Percentiles rank a stretch among this genome's conserved stretches.
Conservation (phyloP, 37 sponge, comb jelly and placozoan species). For the Geodia barretti region DNA sequence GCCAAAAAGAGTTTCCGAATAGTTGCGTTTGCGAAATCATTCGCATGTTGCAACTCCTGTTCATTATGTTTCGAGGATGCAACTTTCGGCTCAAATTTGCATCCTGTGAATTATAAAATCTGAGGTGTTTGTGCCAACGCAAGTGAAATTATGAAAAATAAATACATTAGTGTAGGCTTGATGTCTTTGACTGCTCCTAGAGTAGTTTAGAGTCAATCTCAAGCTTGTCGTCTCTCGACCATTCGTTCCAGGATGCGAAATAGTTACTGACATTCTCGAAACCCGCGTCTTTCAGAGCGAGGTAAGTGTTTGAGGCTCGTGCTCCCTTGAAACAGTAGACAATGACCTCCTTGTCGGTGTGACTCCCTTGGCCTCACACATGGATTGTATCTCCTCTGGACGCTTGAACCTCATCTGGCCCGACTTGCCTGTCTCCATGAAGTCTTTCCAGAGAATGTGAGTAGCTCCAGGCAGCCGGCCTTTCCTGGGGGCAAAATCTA, state of each 20-base stretch:
- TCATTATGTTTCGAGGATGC: no score
- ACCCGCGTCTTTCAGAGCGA: slow-evolving; percentile 19
- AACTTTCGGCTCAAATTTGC: no score
- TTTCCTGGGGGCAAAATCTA: slow-evolving; percentile 24
- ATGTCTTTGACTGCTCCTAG: no score
- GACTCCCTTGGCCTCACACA: slow-evolving; percentile 17
- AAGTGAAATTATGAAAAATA: no score
- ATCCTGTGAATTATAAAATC: no score
- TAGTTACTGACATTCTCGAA: slow-evolving; percentile 13
- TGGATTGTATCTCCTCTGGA: slow-evolving; percentile 7
- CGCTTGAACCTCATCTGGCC: not conserved
- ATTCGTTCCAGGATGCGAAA: slow-evolving; percentile 25
- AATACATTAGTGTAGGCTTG: no score
- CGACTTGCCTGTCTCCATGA: slow-evolving; percentile 4
- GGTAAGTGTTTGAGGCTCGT: slow-evolving; percentile 9
- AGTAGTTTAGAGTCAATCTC: slow-evolving; percentile 15
- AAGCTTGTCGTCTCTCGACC: slow-evolving; percentile 7
- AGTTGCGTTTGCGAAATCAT: no score
- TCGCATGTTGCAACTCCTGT: no score
- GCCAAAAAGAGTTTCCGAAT: no score
- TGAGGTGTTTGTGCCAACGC: no score
- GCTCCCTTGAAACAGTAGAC: slow-evolving; percentile 27
- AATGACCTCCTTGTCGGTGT: slow-evolving; percentile 13
- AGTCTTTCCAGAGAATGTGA: slow-evolving; percentile 28
- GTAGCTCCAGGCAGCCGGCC: slow-evolving; percentile 22